Base-by-base conservation (phyloP, 2,113 vertebrate genomes). In the Myrmophylax atrothorax region DNA sequence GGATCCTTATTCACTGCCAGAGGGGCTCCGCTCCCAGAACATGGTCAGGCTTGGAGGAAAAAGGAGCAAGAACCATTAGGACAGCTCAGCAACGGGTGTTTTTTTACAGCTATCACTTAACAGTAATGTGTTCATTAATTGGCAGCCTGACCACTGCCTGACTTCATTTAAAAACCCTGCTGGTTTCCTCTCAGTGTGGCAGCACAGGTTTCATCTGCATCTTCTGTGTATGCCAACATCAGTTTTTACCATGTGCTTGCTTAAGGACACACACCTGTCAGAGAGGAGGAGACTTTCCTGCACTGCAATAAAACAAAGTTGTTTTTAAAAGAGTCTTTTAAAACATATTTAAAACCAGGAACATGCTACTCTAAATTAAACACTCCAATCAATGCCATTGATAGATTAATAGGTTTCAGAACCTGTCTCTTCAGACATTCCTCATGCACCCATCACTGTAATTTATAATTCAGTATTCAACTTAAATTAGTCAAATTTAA, bases 61-160 rank as follows among this genome's bases (percentile, higher is more conserved):
- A 38, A 40, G 52, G 59, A 87, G 47, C 52, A 40, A 89, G 47
- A 89, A 40, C 35, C 83, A 52, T 63, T 83, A 63, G 10, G 55
- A 63, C 47, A 92, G 47, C 31, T 40, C 38, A 6, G 78, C 66
- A 85, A 50, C 19, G 40, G 40, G 40, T 42, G 40, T 53, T 64
- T 79, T 67, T 84, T 84, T n/a, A 12, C 68, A 90, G 59, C 82
- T 72, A 88, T 93, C 88, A 80, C 82, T 96, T 94, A 91, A 69
- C 75, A 77, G 55, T 95, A 94, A 95, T 70, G 68, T 56, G 67
- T 58, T 96, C 72, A 64, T 92, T 96, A 96, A 95, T 64, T 86
- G 88, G 64, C 90, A 96, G 90, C 75, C 92, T 78, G 85, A 88
- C 55, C 52, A 7, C 64, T 93, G 90, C 83, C 86, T 81, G 91